phyloP scores from a whole-genome alignment of 2,797 vertebrate species.

The Gorsachius magnificus region DNA sequence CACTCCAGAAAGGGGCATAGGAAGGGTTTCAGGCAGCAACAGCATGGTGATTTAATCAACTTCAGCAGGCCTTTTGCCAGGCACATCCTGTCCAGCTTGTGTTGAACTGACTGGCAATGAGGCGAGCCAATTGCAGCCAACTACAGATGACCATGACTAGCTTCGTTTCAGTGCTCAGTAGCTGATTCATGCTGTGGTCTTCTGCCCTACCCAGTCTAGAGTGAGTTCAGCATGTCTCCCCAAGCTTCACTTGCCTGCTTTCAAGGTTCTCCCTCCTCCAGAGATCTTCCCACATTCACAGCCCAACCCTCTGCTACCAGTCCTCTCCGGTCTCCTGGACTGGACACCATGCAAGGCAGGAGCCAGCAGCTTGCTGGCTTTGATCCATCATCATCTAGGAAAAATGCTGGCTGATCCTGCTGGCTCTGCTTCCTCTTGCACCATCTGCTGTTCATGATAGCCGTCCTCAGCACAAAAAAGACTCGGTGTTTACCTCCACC shows the following conservation, averaged over 20 bases:
- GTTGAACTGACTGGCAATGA: neutral
- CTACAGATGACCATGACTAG: slow-evolving; percentile 8
- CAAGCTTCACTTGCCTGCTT: neutral
- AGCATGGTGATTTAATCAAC: neutral
- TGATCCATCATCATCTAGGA: slow-evolving; percentile 33
- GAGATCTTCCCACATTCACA: neutral
- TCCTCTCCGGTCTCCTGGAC: neutral
- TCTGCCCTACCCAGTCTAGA: slow-evolving; percentile 30
- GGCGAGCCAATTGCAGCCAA: neutral
- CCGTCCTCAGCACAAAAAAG: neutral
- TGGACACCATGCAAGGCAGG: neutral
- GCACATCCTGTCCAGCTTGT: slow-evolving; percentile 1
- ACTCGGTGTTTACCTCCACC: neutral
- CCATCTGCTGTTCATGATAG: neutral
- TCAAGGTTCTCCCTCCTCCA: neutral
- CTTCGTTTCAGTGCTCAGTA: neutral
- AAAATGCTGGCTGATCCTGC: slow-evolving; percentile 22
- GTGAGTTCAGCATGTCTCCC: neutral
- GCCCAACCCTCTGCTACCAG: neutral
- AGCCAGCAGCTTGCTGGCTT: slow-evolving; percentile 44
- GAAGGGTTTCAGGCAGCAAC: neutral
- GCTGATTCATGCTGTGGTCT: slow-evolving; percentile 54
- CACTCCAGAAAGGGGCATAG: neutral
- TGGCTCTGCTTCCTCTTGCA: neutral
- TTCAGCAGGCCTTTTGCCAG: slow-evolving; percentile 10